A percentile compares a stretch with the other conserved stretches of the same genome.
These are phyloP conservation scores for Anoplius nigerrimus DNA, from an alignment of 2,888 invertebrate genomes.

Conservation along the genomic window DNA sequence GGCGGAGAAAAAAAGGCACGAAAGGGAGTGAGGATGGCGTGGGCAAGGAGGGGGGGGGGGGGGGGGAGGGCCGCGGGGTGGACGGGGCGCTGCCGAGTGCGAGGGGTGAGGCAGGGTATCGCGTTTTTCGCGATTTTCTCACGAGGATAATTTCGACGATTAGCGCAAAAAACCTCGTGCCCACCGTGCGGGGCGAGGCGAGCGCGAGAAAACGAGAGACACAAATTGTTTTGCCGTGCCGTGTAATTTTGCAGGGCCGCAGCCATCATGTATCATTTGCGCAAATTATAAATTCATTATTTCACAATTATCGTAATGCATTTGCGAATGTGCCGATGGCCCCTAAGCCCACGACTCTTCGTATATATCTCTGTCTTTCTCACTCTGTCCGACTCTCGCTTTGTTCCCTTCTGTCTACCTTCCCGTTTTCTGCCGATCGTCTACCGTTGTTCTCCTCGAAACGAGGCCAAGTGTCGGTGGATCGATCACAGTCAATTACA, in stretches of 20 bases:
- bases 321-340: conserved; percentile 67
- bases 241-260: conserved; percentile 69
- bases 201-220: conserved; percentile 54
- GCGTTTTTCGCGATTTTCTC: conserved; percentile 67
- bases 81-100: not conserved
- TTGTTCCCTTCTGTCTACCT: no score
- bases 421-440: no score
- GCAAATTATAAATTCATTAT: conserved; percentile 74
- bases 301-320: conserved; percentile 73
- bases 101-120: conserved; percentile 31
- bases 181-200: conserved; percentile 31
- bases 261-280: conserved; percentile 72
- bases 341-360: conserved; percentile 36
- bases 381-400: no score
- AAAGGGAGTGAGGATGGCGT: conserved; percentile 25
- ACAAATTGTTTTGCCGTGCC: conserved; percentile 66
- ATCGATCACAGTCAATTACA: no score
- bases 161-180: conserved; percentile 54
- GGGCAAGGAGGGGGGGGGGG: conserved; percentile 16
- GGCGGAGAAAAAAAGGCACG: conserved; percentile 17
- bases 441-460: no score
- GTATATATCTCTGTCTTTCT: no score
- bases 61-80: conserved; percentile 13
- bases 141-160: conserved; percentile 66
- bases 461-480: no score